Conservation (phyloP, 2,113 vertebrate genomes). For the Bujurquina vittata region DNA sequence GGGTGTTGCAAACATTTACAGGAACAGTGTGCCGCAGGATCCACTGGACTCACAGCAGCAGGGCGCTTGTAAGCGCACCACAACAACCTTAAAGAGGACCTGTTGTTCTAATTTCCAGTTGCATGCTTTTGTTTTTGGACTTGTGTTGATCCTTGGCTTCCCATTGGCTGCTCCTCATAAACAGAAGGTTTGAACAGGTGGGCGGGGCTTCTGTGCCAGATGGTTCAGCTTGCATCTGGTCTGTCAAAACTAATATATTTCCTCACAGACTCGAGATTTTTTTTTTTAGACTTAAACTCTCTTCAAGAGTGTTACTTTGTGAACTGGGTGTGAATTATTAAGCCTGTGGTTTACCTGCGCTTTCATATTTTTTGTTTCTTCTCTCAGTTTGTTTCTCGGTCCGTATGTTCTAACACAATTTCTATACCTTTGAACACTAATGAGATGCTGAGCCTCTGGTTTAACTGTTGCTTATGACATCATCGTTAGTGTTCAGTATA, state of each 20-base stretch:
- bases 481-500: neutral
- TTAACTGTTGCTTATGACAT: neutral
- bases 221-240: neutral
- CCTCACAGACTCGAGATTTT: too few species aligned
- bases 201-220: neutral
- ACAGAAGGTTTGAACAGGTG: neutral
- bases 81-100: neutral
- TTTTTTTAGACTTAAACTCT: too few species aligned
- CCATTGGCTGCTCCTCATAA: neutral
- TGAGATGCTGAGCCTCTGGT: too few species aligned
- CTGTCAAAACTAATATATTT: neutral
- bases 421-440: too few species aligned
- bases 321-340: neutral
- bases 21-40: neutral
- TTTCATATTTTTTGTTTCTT: neutral
- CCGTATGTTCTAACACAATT: too few species aligned
- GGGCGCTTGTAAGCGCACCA: neutral
- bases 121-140: neutral
- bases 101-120: neutral
- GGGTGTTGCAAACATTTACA: too few species aligned
- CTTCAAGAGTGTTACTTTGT: neutral
- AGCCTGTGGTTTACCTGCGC: neutral
- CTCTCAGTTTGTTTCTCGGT: fast-evolving
- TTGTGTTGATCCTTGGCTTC: neutral
- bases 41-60: neutral